Base-by-base conservation (phyloP, 2,888 invertebrate genomes). In the Ectemnius lituratus region DNA sequence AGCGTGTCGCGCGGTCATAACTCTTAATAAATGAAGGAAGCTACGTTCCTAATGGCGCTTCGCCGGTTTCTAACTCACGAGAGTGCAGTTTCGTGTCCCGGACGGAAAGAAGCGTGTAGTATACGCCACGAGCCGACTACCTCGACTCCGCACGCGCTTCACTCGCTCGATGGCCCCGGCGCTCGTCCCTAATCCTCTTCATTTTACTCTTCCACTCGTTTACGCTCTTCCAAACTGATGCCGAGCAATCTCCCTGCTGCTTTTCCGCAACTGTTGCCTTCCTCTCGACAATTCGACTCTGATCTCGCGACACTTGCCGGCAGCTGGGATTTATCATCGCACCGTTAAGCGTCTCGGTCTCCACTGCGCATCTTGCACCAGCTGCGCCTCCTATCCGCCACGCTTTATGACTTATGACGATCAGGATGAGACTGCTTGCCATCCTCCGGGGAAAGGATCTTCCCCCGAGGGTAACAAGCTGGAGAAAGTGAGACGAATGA, bases 301-400 rank as follows among this genome's bases (percentile, higher is more conserved):
- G 37, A 37, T 37, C 37, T 80, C 81, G 76, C 78, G 82, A 67
- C 64, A 20, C 69, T 70, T 70, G 76, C 82, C 82, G 78, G 68
- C 89, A 86, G 86, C 84, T 87, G 87, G 86, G 81, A 87, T 89
- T 87, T 88, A 88, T 88, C 87, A 85, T 86, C 84, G 82, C 73
- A 71, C 67, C 79, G 82, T 82, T 82, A 77, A 72, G 60, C 73
- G 66, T 64, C 46, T 84, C 82, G 80, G 64, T 62, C 62, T 67
- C 76, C 1, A 3, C 23, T 23, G 23, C 23, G 23, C 23, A 23
- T 23, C 52, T 16, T 73, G 80, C 67, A 76, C 80, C 85, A 83
- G 81, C 82, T 84, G 85, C 71, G 65, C 64, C 62, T 67, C 76
- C 63, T 67, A 76, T 78, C 80, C 59, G 85, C 78, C 74, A 80